phyloP scores from a whole-genome alignment of 2,888 invertebrate species.

The Amorpha juglandis region DNA sequence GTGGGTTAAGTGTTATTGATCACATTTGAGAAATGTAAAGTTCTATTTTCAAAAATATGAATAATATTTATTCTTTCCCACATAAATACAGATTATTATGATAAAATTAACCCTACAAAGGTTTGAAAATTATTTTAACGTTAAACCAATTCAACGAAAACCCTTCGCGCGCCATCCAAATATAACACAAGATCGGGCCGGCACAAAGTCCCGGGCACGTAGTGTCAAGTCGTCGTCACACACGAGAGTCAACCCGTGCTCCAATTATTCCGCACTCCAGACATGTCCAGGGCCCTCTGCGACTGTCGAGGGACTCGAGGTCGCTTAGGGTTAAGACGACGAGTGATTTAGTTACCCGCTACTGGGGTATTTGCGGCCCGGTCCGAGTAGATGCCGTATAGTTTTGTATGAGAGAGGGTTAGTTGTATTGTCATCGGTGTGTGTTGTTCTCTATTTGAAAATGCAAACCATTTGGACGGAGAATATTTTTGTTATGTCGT shows the following conservation, averaged over 20 bases:
- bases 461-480: neutral
- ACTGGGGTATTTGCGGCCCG: conserved; percentile 20
- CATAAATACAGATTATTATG: neutral
- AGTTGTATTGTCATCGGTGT: neutral
- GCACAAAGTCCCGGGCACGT: conserved; percentile 24
- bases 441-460: neutral
- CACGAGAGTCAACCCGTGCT: conserved; percentile 29
- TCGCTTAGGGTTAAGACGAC: conserved; percentile 32
- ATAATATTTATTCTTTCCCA: no score
- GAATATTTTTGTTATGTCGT: neutral
- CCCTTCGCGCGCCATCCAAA: conserved; percentile 8
- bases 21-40: neutral
- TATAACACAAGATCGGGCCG: conserved; percentile 18
- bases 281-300: conserved; percentile 38
- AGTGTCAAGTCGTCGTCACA: conserved; percentile 21
- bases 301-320: conserved; percentile 32
- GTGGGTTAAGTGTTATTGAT: conserved; percentile 1
- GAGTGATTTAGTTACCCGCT: conserved; percentile 35
- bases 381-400: neutral
- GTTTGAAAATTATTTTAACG: neutral
- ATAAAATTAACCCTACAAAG: neutral
- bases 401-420: neutral
- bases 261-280: conserved; percentile 42
- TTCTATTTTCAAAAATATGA: neutral
- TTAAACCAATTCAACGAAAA: neutral